Conservation (phyloP, 2,113 vertebrate genomes). For the Nothobranchius furzeri region DNA sequence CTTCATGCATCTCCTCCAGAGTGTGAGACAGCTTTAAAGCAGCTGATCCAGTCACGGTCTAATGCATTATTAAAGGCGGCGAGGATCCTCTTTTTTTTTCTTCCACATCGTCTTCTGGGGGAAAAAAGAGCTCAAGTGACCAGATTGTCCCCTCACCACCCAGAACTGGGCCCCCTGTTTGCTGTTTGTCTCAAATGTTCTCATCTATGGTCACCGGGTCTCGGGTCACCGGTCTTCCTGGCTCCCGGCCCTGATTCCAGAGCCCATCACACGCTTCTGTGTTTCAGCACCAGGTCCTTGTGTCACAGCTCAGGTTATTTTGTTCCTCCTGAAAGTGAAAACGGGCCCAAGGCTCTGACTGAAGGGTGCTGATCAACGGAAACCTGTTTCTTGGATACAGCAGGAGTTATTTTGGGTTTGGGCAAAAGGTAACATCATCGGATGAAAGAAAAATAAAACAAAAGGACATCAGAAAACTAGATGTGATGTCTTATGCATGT, state of each 20-base stretch:
- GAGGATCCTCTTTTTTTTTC: constrained; percentile 3
- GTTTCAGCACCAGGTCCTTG: constrained; percentile 30
- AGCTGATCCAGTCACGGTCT: constrained; percentile 39
- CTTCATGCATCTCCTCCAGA: constrained; percentile 14
- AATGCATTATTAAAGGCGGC: constrained; percentile 60
- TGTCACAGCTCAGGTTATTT: constrained; percentile 12
- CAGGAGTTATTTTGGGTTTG: constrained; percentile 18
- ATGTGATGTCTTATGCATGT: neutral
- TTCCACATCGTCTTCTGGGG: neutral
- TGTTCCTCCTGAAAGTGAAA: constrained; percentile 3
- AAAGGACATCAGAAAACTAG: neutral
- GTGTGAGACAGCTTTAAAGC: constrained; percentile 37
- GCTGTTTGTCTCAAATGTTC: constrained; percentile 19
- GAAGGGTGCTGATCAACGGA: constrained; percentile 23
- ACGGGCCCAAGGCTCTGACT: constrained; percentile 13
- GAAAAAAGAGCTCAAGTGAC: constrained; percentile 32
- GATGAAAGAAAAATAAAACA: constrained; percentile 11
- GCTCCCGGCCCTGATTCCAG: constrained; percentile 33
- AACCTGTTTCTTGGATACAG: constrained; percentile 33
- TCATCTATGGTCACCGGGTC: constrained; percentile 62
- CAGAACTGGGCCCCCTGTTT: constrained; percentile 18
- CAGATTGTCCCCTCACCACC: constrained; percentile 8
- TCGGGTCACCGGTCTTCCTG: constrained; percentile 42
- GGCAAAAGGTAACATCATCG: constrained; percentile 23
- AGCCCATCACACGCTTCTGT: constrained; percentile 15